Percentiles rank a stretch among this genome's conserved stretches.
phyloP scores from a whole-genome alignment of 2,888 invertebrate genomes.

The Caenorhabditis panamensis region DNA sequence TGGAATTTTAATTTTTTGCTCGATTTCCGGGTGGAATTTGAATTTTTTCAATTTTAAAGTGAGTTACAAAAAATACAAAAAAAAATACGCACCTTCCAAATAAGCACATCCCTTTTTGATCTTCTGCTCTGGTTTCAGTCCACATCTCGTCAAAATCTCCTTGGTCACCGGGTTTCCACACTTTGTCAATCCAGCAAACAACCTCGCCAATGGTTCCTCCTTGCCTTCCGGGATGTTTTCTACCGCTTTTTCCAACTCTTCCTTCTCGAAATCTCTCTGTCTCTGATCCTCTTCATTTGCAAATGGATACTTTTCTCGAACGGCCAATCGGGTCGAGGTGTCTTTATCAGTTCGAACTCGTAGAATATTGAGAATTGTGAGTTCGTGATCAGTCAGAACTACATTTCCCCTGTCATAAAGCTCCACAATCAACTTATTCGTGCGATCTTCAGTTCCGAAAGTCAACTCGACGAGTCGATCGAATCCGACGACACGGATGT shows the following conservation, averaged over 20 bases:
- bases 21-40: too few relatives aligned
- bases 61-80: too few relatives aligned
- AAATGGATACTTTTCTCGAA: conserved; percentile 89
- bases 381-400: conserved; percentile 91
- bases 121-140: conserved; percentile 45
- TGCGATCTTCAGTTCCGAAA: conserved; percentile 93
- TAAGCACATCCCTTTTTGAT: conserved; percentile 4
- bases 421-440: conserved; percentile 95
- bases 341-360: conserved; percentile 85
- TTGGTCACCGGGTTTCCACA: conserved; percentile 62
- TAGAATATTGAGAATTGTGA: conserved; percentile 87
- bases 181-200: conserved; percentile 54
- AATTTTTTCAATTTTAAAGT: too few relatives aligned
- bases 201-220: conserved; percentile 48
- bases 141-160: conserved; percentile 48
- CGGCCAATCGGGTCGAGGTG: conserved; percentile 91
- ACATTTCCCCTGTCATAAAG: conserved; percentile 94
- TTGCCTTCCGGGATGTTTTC: conserved; percentile 48
- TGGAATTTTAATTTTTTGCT: too few relatives aligned
- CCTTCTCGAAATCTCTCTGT: not conserved
- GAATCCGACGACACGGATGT: conserved; percentile 87
- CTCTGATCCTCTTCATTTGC: not conserved
- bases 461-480: conserved; percentile 96
- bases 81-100: conserved; percentile 15
- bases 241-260: conserved; percentile 28